Base-by-base conservation (phyloP, 2,888 invertebrate species). In the Alsophila aescularia region DNA sequence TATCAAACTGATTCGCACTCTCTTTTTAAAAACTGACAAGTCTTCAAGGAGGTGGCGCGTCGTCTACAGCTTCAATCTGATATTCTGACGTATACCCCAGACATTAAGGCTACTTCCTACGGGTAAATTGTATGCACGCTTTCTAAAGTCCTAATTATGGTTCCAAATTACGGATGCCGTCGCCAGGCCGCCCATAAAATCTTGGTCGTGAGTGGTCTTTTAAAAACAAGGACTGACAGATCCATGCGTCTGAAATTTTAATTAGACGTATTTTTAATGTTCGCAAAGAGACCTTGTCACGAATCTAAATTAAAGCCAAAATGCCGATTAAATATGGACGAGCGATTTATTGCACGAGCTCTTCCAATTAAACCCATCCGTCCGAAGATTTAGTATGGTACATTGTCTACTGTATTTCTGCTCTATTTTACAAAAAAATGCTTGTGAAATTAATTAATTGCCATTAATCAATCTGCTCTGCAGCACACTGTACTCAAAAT, bases 221-320 rank as follows among this genome's bases (percentile, higher is more conserved):
- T 47, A 63, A 58, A 61, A 18, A 41, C 24, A 21, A 34, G 41
- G 12, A 37, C 27, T 39, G 55, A 44, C 59, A 52, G 31, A 56
- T 60, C 59, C 55, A 63, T 63, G 65, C 50, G 59, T 34, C 40
- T 34, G 44, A 61, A 61, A 63, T 66, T 52, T 61, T 63, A 63
- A 63, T 63, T 56, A 66, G 53, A 41, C 21, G 27, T 27, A 41
- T 18, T 37, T 63, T 49, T 31, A 21, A 10, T 18, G 12, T 29
- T 24, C 18, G 10, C 34, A 24, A 5, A 9, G 21, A 32, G 4
- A n/a, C n/a, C 34, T n/a, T 12, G 47, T 31, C 29, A 37, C 29
- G 16, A 18, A 31, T 16, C 6, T 9, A 29, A 45, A 35, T 29
- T 35, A 40, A 35, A 18, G 12, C 5, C n/a, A 27, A 29, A 10